Base-by-base conservation (phyloP, 2,797 vertebrate genomes). In the Emydoidea blandingii region DNA sequence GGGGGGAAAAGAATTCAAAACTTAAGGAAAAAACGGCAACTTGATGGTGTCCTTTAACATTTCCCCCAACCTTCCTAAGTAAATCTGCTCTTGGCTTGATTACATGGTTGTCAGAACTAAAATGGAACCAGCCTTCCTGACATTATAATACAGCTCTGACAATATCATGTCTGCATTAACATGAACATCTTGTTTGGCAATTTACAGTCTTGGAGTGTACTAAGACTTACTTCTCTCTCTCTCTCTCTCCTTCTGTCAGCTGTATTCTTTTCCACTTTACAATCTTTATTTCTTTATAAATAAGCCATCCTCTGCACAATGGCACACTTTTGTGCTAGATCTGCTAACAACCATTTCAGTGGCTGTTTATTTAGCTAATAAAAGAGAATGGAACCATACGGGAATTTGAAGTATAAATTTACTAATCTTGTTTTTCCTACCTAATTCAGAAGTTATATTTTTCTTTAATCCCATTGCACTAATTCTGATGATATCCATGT, bases 271-370 rank as follows among this genome's bases (percentile, higher is more conserved):
- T 76, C 29, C 37, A 34, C 68, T 82, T 86, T 81, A 14, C 31
- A n/a, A 81, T 84, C 82, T 92, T 85, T 65, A 89, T 82, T 89
- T 68, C 79, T 92, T 92, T 89, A 82, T 92, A 89, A 86, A 85
- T 85, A 86, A 86, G 85, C 50, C 47, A 50, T 50, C 31, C 27
- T 80, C 65, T 54, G 12, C 37, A 72, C 50, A 85, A 56, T 53
- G 47, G 54, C 18, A 56, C 19, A n/a, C n/a, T 56, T 47, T 49
- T 14, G 11, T n/a, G 52, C 6, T 12, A 31, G 27, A 49, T 41
- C 34, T 56, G 14, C 53, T 83, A 81, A 79, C 59, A 31, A 80
- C 34, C 44, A 37, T 90, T 88, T 68, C 74, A 47, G 29, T 23
- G 79, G 37, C 31, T 76, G 34, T 68, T 90, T 82, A 44, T 21